These are phyloP conservation scores for Noctua fimbriata DNA, from an alignment of 2,888 invertebrate genomes.

Conservation along the genomic window DNA sequence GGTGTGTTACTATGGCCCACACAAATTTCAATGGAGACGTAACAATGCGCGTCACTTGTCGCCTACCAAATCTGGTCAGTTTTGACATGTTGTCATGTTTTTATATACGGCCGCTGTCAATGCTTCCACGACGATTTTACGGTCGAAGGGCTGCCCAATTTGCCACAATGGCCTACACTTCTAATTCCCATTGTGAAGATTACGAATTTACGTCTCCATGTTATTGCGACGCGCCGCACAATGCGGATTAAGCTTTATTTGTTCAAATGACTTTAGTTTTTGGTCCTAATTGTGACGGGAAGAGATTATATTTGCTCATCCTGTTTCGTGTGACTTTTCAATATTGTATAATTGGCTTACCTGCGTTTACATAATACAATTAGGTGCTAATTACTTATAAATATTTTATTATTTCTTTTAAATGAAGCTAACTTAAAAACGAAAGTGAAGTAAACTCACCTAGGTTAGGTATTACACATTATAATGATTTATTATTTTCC, in stretches of 20 bases:
- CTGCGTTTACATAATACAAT: slow-evolving; percentile 23
- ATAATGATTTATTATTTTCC: not conserved
- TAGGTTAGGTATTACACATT: not conserved
- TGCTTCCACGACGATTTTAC: slow-evolving; percentile 82
- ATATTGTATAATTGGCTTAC: slow-evolving; percentile 63
- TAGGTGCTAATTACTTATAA: not conserved
- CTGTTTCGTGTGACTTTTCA: slow-evolving; percentile 74
- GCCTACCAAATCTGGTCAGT: slow-evolving; percentile 88
- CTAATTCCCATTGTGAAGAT: slow-evolving; percentile 86
- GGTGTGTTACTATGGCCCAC: slow-evolving; percentile 85
- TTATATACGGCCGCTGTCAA: slow-evolving; percentile 88
- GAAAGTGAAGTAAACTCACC: not conserved
- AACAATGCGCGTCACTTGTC: slow-evolving; percentile 88
- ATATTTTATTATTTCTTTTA: not conserved
- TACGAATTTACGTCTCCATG: slow-evolving; percentile 83
- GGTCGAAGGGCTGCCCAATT: slow-evolving; percentile 86
- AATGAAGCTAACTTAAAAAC: not conserved
- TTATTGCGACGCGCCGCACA: slow-evolving; percentile 84
- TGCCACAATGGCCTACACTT: slow-evolving; percentile 86
- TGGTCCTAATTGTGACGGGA: slow-evolving; percentile 73
- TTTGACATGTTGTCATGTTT: slow-evolving; percentile 90
- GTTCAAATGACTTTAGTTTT: slow-evolving; percentile 84
- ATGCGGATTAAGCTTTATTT: slow-evolving; percentile 88
- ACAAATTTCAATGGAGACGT: slow-evolving; percentile 84
- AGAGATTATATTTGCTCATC: slow-evolving; percentile 73